Percentiles rank a stretch among this genome's conserved stretches.
Conservation (phyloP, 2,797 vertebrate species). For the Siniperca scherzeri region DNA sequence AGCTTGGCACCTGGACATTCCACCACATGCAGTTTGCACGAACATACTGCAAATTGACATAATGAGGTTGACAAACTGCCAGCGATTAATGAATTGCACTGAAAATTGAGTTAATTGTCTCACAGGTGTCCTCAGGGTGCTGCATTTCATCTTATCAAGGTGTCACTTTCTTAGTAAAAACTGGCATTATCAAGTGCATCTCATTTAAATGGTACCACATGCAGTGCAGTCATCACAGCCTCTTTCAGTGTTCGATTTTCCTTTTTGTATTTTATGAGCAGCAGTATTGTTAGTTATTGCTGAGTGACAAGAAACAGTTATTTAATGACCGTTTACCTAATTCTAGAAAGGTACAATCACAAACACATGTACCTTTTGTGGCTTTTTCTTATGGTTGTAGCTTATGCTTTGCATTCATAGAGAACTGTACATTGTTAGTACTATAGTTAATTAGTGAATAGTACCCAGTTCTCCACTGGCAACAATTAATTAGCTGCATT, state of each 20-base stretch:
- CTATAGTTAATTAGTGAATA: background rate
- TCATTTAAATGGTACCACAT: constrained; percentile 18
- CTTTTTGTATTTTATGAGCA: background rate
- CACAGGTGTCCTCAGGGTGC: constrained; percentile 57
- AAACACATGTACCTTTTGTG: background rate
- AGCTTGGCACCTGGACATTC: constrained; percentile 66
- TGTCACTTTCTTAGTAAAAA: constrained; percentile 44
- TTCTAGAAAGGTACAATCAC: background rate
- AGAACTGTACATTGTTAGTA: background rate
- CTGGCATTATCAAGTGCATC: constrained; percentile 17
- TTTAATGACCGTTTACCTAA: background rate
- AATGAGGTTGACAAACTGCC: constrained; percentile 81
- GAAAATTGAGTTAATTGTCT: constrained; percentile 71
- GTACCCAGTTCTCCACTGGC: background rate
- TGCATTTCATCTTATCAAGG: constrained; percentile 49
- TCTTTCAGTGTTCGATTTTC: background rate
- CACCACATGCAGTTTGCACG: constrained; percentile 50
- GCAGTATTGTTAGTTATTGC: background rate
- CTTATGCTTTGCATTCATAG: background rate
- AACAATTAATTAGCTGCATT: background rate
- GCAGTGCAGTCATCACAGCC: constrained; percentile 1
- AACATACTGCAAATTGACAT: constrained; percentile 67
- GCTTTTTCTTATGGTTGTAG: background rate
- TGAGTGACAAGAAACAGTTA: background rate
- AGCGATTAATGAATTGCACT: constrained; percentile 73